These are phyloP conservation scores for Gila robusta DNA, from an alignment of 2,797 vertebrate species.

Conservation along the genomic window DNA sequence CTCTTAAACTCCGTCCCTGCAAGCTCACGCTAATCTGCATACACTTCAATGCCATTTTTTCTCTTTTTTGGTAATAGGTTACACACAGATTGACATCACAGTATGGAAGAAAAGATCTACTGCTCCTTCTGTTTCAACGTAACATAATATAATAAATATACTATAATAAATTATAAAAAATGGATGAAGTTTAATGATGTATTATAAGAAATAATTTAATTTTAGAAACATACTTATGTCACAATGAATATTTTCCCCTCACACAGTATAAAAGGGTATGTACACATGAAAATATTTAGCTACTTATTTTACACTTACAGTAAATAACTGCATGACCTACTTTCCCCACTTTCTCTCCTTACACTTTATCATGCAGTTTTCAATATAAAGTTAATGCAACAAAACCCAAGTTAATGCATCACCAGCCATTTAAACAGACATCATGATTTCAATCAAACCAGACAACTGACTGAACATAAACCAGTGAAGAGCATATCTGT, in stretches of 20 bases:
- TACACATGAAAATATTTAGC: too few relatives aligned
- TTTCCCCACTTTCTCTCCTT: not conserved
- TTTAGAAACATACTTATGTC: not conserved
- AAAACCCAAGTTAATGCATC: not conserved
- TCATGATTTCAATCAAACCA: conserved; percentile 3
- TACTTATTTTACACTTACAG: not conserved
- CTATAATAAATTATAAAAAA: too few relatives aligned
- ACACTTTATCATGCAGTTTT: not conserved
- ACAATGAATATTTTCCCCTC: not conserved
- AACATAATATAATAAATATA: too few relatives aligned
- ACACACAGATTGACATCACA: too few relatives aligned
- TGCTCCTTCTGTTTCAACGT: too few relatives aligned
- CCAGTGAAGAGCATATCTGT: not conserved
- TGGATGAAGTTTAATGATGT: too few relatives aligned
- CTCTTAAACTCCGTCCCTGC: too few relatives aligned
- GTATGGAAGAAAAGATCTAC: too few relatives aligned
- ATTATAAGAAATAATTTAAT: not conserved
- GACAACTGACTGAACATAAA: not conserved
- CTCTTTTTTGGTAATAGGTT: too few relatives aligned
- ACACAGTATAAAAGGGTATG: not conserved
- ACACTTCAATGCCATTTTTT: too few relatives aligned
- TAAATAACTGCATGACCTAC: not conserved
- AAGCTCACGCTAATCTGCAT: too few relatives aligned
- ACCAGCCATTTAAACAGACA: not conserved
- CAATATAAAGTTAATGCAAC: not conserved